phyloP scores from a whole-genome alignment of 2,113 vertebrate species.

The Octodon degus region DNA sequence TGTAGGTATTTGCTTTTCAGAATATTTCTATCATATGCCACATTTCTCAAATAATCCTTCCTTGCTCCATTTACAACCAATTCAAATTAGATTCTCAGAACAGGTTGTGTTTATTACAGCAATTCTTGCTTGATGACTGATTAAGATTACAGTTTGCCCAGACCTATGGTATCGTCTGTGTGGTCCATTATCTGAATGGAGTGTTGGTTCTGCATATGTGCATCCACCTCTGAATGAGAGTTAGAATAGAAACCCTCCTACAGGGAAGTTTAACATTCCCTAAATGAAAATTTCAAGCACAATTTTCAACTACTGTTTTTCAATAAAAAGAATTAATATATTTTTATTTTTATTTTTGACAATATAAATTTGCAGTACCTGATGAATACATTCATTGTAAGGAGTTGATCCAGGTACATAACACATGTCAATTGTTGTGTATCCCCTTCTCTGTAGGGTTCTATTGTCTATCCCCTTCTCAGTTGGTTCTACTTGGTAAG shows the following conservation, averaged over 20 bases:
- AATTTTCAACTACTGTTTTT: not conserved
- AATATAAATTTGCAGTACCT: not conserved
- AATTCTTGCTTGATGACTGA: not conserved
- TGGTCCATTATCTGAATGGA: not conserved
- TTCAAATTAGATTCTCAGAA: not conserved
- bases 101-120: not conserved
- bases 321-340: not conserved
- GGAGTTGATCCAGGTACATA: not conserved
- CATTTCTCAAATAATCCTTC: not conserved
- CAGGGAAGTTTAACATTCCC: not conserved
- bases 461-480: no score
- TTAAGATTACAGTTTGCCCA: not conserved
- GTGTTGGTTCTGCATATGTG: not conserved
- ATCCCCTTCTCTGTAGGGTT: not conserved
- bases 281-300: not conserved
- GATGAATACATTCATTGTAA: not conserved
- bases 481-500: no score
- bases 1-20: no score
- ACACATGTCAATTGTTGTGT: not conserved
- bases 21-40: not conserved
- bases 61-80: not conserved
- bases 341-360: not conserved
- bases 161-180: not conserved
- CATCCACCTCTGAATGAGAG: not conserved
- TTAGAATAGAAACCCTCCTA: not conserved